Evolutionary conservation across 2,797 vertebrate species (phyloP).

Genomic region (Thalassophryne amazonica): DNA sequence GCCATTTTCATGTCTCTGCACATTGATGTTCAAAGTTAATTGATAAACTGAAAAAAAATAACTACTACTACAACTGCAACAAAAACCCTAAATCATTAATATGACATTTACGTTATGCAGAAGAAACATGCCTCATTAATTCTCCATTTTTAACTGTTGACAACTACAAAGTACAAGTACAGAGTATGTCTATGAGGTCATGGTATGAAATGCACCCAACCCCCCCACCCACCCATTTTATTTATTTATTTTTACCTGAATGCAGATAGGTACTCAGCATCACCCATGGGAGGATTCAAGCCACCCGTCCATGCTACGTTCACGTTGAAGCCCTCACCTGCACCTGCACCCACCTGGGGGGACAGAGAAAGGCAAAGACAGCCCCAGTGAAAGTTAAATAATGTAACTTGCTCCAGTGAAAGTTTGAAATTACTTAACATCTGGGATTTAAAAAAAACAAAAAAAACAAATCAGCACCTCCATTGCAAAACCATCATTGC

Average conservation of each 20-base stretch:
- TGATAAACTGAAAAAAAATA: too few species aligned
- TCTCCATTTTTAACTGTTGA: neutral
- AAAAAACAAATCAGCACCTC: constrained; percentile 35
- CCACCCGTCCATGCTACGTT: constrained; percentile 90
- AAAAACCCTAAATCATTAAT: too few species aligned
- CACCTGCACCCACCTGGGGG: constrained; percentile 75
- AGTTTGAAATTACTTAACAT: too few species aligned
- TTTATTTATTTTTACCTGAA: constrained; percentile 91
- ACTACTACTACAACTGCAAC: too few species aligned
- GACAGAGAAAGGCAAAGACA: neutral
- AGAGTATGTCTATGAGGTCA: too few species aligned
- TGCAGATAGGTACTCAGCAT: constrained; percentile 91
- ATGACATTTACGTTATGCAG: too few species aligned
- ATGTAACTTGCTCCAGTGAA: constrained; percentile 27
- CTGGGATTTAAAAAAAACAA: too few species aligned
- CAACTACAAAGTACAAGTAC: neutral
- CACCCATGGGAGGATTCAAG: constrained; percentile 87
- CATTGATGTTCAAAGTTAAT: too few species aligned
- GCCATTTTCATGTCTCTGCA: too few species aligned
- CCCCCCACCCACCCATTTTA: too few species aligned
- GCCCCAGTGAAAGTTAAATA: constrained; percentile 34
- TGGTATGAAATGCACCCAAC: too few species aligned
- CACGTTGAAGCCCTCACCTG: constrained; percentile 86
- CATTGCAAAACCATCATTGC: constrained; percentile 52
- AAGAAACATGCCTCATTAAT: neutral